Conservation (phyloP, 2,797 vertebrate species). For the Hirundo rustica region DNA sequence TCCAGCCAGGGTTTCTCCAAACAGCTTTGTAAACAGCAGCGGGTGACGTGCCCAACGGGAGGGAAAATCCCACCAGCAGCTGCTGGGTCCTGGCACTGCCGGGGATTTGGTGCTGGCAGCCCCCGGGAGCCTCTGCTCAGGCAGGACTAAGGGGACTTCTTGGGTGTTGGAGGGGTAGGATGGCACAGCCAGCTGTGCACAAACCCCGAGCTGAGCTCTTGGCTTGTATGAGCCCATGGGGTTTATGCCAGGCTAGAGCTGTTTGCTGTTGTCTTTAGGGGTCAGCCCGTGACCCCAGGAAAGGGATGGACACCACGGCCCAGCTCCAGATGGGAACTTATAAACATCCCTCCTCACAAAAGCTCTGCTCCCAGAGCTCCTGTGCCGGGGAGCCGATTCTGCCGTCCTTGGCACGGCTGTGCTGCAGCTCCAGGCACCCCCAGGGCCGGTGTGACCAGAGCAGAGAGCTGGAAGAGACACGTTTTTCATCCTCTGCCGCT, state of each 20-base stretch:
- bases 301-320: neutral
- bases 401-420: neutral
- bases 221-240: neutral
- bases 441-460: accelerated
- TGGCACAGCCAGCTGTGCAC: neutral
- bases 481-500: neutral
- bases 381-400: accelerated
- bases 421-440: neutral
- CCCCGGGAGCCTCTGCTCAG: neutral
- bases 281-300: neutral
- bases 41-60: accelerated
- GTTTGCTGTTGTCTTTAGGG: neutral
- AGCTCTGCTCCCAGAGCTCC: neutral
- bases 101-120: neutral
- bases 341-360: neutral
- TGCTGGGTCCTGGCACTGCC: neutral
- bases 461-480: neutral
- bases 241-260: neutral
- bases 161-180: neutral
- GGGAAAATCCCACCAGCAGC: neutral
- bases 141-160: neutral
- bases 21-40: neutral
- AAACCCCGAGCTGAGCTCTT: neutral
- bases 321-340: neutral
- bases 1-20: neutral